Evolutionary conservation across 2,888 invertebrate species (phyloP), one percentile per base, ranked within the genome.

Genomic region (Drosophila leonis): DNA sequence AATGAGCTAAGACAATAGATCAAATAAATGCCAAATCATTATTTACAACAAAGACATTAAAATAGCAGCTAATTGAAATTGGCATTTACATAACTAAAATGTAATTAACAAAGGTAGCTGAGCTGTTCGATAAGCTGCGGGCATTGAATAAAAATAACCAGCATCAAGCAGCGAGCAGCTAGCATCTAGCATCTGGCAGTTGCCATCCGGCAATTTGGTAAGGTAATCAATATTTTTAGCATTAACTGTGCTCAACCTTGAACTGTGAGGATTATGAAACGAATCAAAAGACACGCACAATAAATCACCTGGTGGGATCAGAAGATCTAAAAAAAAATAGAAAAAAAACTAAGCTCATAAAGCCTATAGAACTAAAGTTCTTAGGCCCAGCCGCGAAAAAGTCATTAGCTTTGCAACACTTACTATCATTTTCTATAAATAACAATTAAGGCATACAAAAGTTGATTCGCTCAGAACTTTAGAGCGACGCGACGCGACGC

Each of bases 371-470:
- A 56, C 65, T 13, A 39, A 54, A 54, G 54, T 39, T 29, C 18
- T 49, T 46, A 62, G 51, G 66, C 52, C 57, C 64, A 65, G 63
- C 61, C 65, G 69, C 31, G 54, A 72, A 72, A 72, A 75, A 80
- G 77, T 83, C 86, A 88, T 87, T 87, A 88, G 86, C 78, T 81
- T 74, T 76, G 87, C 78, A 85, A 71, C 83, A 86, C 74, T 88
- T 80, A 77, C 88, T 88, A 87, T 88, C 83, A 88, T 80, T 88
- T 77, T 80, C 86, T 88, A 88, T 87, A 87, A 88, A 87, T 87
- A 87, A 88, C 83, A 87, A 87, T 87, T 88, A 76, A 82, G 86
- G 82, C 84, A 84, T 72, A 80, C 79, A 77, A 74, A 65, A 56
- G 73, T 64, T 63, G 70, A 67, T 75, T 66, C 65, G 68, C 59